Base-by-base conservation (phyloP, 2,797 vertebrate genomes). In the Lutra lutra region DNA sequence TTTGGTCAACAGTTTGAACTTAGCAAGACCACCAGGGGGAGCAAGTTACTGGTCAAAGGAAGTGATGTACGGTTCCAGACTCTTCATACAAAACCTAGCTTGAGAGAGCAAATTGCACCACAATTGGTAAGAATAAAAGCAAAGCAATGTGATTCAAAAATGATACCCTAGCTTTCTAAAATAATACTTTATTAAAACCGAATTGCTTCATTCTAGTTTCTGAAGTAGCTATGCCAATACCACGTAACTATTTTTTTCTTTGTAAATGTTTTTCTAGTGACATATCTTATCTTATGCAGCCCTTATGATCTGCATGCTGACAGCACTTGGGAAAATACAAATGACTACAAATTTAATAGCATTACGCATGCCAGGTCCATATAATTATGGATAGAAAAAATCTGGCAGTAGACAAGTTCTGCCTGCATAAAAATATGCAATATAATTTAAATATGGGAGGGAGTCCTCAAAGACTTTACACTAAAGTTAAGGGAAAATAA, bases 21-120 rank as follows among this genome's bases (percentile, higher is more conserved):
- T 60, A 62, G 11, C 25, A 86, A 43, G 51, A 95, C 96, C 96
- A 98, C 96, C 89, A 97, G 93, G 95, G 95, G 97, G 97, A 97
- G 96, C 94, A 98, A 94, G 89, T 88, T 88, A 87, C 85, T 95
- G 97, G 91, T 86, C 94, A 94, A 68, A 94, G 68, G 51, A 86
- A 82, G 38, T 82, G 27, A 89, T 58, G 15, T 56, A 43, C n/a
- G n/a, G 4, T 58, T 91, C 32, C 58, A 95, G 56, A 70, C 8
- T 66, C 94, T 46, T n/a, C 91, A 72, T 7, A 35, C 70, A 89
- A 95, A 94, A 85, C 4, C 6, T 56, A 27, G 14, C 20, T 86
- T 89, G 38, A 70, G 35, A 68, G 14, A 66, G 54, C 6, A 60
- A 96, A 82, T 70, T 23, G 64, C 21, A 87, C 11, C 29, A 43